phyloP scores from a whole-genome alignment of 2,113 vertebrate species.

The Anguilla rostrata region DNA sequence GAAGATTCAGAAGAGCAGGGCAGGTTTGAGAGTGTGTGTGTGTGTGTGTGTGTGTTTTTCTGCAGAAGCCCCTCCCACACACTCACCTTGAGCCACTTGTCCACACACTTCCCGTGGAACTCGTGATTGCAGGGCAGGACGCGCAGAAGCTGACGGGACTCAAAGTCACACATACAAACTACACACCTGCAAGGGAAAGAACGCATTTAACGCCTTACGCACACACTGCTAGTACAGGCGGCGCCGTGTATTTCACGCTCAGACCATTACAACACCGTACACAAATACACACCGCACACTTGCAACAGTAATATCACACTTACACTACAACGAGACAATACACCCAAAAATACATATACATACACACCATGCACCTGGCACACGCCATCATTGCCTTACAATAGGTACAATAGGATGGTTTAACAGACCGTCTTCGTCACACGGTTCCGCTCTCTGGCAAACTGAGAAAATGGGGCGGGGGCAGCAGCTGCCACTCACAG shows the following conservation, averaged over 20 bases:
- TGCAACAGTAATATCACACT: neutral
- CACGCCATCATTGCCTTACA: neutral
- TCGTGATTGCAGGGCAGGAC: slow-evolving; percentile 97
- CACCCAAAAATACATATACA: slow-evolving; percentile 27
- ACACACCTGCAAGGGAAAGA: slow-evolving; percentile 79
- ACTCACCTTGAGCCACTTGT: slow-evolving; percentile 98
- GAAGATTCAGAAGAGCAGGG: no score
- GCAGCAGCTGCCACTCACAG: slow-evolving; percentile 74
- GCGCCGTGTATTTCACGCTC: no score
- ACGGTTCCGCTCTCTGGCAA: no score
- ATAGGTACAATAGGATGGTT: slow-evolving; percentile 1
- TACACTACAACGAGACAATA: slow-evolving; percentile 35
- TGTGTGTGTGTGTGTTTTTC: neutral
- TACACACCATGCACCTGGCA: neutral
- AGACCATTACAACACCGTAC: no score
- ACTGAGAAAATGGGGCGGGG: neutral
- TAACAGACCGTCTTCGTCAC: no score
- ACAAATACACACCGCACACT: neutral
- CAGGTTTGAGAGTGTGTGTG: no score
- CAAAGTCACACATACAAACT: slow-evolving; percentile 99
- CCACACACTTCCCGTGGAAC: slow-evolving; percentile 98
- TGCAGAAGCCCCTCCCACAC: neutral
- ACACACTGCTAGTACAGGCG: no score
- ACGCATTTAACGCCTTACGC: neutral
- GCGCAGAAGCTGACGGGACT: slow-evolving; percentile 94